Percentiles rank a stretch among this genome's conserved stretches.
Evolutionary conservation across 2,113 vertebrate species (phyloP).

Genomic region (Circaetus gallicus): DNA sequence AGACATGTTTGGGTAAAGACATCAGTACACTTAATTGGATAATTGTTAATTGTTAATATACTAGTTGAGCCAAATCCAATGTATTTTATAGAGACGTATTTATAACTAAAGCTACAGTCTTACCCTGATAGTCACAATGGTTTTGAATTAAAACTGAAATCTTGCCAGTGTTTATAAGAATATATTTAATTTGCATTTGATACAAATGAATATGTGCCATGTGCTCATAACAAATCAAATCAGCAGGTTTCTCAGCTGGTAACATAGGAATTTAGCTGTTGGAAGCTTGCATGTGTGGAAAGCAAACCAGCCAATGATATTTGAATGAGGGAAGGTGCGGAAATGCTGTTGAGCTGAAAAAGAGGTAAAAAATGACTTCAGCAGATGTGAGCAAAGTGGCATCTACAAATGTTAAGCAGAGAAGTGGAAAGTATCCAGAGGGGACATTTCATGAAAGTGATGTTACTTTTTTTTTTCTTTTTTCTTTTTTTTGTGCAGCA

Average conservation of each 20-base stretch:
- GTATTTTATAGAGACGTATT: background rate
- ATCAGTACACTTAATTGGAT: background rate
- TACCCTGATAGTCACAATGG: background rate
- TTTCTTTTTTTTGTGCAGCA: background rate
- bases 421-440: background rate
- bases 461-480: background rate
- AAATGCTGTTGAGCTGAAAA: background rate
- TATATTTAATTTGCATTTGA: background rate
- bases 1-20: background rate
- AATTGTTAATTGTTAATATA: background rate
- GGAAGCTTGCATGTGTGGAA: background rate
- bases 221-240: slow-evolving; percentile 20
- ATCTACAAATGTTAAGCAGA: background rate
- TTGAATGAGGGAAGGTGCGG: background rate
- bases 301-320: background rate
- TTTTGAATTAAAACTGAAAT: background rate
- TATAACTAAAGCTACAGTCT: background rate
- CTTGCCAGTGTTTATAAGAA: background rate
- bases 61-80: background rate
- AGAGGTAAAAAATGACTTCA: background rate
- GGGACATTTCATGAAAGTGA: background rate
- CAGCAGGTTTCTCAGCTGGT: slow-evolving; percentile 16
- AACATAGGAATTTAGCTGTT: background rate
- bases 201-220: background rate
- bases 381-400: background rate